These are phyloP conservation scores for Gavia stellata DNA, from an alignment of 2,113 vertebrate species.

Conservation along the genomic window DNA sequence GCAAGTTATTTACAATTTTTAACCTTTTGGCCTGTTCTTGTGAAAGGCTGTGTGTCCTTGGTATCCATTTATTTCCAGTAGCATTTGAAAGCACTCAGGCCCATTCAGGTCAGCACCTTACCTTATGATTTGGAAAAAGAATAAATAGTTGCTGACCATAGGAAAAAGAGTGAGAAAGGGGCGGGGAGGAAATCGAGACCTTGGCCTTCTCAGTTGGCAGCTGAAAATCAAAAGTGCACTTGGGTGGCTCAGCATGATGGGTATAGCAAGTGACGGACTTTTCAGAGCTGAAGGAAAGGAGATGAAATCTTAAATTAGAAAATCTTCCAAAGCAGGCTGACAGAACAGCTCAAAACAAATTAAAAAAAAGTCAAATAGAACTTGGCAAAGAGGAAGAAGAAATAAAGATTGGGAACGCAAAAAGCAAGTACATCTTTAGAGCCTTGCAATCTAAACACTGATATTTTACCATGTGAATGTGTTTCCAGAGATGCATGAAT, in stretches of 20 bases:
- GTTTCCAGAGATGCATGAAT: background rate
- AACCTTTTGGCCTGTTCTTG: background rate
- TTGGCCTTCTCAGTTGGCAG: background rate
- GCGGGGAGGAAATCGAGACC: background rate
- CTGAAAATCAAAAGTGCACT: slow-evolving; percentile 40
- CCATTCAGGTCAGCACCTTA: background rate
- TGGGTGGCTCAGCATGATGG: slow-evolving; percentile 26
- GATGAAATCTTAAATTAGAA: slow-evolving; percentile 67
- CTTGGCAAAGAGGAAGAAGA: background rate
- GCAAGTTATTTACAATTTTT: background rate
- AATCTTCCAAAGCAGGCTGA: slow-evolving; percentile 45
- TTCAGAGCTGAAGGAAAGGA: slow-evolving; percentile 51
- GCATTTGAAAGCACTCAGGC: background rate
- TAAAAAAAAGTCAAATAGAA: background rate
- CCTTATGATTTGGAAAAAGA: background rate
- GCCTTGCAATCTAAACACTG: background rate
- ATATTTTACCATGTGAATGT: background rate
- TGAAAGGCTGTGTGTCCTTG: background rate
- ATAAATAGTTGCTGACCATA: background rate
- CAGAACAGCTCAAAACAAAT: slow-evolving; percentile 41
- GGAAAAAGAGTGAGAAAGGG: background rate
- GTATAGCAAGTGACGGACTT: slow-evolving; percentile 57
- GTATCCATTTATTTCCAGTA: background rate
- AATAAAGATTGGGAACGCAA: background rate
- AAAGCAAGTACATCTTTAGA: background rate